Conservation (phyloP, 1,140 invertebrate species). For the Drosophila chauvacae region DNA sequence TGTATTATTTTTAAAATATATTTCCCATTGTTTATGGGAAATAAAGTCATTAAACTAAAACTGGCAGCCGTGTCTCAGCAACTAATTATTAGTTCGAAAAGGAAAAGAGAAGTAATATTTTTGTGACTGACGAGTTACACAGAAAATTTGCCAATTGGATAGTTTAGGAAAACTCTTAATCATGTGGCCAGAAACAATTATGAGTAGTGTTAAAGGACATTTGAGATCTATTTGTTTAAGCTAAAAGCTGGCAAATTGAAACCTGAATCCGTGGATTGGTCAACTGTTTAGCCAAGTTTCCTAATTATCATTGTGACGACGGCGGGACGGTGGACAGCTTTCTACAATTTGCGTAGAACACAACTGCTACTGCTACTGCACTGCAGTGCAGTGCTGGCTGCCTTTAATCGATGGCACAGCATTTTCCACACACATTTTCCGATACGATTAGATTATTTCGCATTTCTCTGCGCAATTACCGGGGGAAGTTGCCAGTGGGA, state of each 20-base stretch:
- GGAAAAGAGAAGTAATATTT: not conserved
- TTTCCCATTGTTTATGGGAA: no score
- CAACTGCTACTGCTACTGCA: not conserved
- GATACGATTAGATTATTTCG: constrained; percentile 18
- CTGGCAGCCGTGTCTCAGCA: not conserved
- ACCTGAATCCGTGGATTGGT: constrained; percentile 17
- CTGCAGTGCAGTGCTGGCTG: not conserved
- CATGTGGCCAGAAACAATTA: not conserved
- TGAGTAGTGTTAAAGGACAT: not conserved
- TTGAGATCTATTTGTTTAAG: constrained; percentile 1
- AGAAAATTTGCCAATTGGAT: not conserved
- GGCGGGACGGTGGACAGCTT: not conserved
- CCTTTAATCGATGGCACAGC: constrained; percentile 26
- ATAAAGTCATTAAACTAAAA: not conserved
- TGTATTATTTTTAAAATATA: not conserved
- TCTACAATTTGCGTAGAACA: constrained; percentile 31
- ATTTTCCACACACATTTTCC: constrained; percentile 38
- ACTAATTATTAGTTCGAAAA: not conserved
- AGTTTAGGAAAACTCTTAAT: not conserved
- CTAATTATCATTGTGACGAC: constrained; percentile 13
- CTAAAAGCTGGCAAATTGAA: constrained; percentile 3
- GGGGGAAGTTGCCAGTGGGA: constrained; percentile 14
- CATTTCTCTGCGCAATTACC: constrained; percentile 43
- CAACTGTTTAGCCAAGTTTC: constrained; percentile 31
- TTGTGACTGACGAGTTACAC: not conserved